A percentile compares a stretch with the other conserved stretches of the same genome.
Conservation (phyloP, 2,888 invertebrate genomes). For the Poecilobothrus nobilitatus region DNA sequence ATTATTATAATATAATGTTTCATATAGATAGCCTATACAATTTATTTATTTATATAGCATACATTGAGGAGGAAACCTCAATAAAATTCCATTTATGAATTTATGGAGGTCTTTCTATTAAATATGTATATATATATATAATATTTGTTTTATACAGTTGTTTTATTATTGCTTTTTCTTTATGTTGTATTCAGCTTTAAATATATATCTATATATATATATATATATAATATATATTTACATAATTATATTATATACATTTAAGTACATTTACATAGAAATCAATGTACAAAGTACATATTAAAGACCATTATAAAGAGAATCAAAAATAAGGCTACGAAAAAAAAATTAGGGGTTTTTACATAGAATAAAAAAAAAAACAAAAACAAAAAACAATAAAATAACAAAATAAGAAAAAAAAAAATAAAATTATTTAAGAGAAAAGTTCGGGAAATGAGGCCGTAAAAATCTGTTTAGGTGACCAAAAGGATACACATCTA, state of each 20-base stretch:
- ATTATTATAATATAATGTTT: not conserved
- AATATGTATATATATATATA: no score
- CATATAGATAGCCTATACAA: no score
- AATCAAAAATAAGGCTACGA: no score
- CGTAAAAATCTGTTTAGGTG: slow-evolving; percentile 3
- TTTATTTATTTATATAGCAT: not conserved
- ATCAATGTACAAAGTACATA: not conserved
- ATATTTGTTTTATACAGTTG: no score
- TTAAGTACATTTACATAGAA: not conserved
- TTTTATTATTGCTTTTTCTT: no score
- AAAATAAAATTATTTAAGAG: not conserved
- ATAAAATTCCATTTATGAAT: slow-evolving; percentile 4
- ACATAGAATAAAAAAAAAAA: no score
- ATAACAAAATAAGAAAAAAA: not conserved
- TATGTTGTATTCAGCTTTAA: no score
- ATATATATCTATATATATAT: not conserved
- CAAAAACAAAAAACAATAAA: not conserved
- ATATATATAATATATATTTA: not conserved
- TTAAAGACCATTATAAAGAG: not conserved
- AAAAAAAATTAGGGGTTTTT: no score
- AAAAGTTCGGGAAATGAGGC: not conserved
- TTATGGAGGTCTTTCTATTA: not conserved
- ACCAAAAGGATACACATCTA: not conserved
- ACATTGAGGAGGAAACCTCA: not conserved
- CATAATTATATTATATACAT: not conserved